Percentiles rank a stretch among this genome's conserved stretches.
phyloP scores from a whole-genome alignment of 2,797 vertebrate species.

The Xenops minutus region DNA sequence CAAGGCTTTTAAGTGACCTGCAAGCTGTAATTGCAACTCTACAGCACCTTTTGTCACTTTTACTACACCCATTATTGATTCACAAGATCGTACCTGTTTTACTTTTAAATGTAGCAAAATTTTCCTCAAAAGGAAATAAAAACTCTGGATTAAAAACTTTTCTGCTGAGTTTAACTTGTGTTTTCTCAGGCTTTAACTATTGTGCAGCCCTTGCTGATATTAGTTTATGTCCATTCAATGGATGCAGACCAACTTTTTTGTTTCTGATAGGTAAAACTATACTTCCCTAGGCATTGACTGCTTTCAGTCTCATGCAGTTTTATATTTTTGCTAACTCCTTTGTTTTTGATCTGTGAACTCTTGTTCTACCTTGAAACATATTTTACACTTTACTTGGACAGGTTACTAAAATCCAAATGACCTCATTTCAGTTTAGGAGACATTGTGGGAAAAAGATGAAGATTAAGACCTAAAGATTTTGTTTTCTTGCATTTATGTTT shows the following conservation, averaged over 20 bases:
- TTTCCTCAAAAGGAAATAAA: background rate
- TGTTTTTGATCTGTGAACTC: background rate
- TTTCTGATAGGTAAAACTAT: slow-evolving; percentile 26
- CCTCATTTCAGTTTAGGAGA: slow-evolving; percentile 42
- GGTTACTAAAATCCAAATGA: slow-evolving; percentile 53
- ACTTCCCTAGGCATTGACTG: slow-evolving; percentile 18
- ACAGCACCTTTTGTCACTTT: background rate
- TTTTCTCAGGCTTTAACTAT: background rate
- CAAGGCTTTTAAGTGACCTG: background rate
- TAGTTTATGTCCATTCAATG: background rate
- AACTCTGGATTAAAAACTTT: background rate
- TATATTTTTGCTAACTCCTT: slow-evolving; percentile 28
- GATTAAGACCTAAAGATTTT: slow-evolving; percentile 68
- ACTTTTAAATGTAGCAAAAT: background rate
- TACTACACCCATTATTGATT: background rate
- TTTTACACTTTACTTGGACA: slow-evolving; percentile 36
- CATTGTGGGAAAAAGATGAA: slow-evolving; percentile 58
- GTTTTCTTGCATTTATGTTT: slow-evolving; percentile 57
- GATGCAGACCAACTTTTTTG: slow-evolving; percentile 4
- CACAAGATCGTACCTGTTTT: background rate
- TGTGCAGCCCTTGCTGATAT: background rate
- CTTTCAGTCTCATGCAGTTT: background rate
- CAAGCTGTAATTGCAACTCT: background rate
- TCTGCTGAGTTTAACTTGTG: background rate
- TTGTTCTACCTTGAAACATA: slow-evolving; percentile 36